Conservation (phyloP, 2,797 vertebrate species). For the Pantherophis alleghaniensis region DNA sequence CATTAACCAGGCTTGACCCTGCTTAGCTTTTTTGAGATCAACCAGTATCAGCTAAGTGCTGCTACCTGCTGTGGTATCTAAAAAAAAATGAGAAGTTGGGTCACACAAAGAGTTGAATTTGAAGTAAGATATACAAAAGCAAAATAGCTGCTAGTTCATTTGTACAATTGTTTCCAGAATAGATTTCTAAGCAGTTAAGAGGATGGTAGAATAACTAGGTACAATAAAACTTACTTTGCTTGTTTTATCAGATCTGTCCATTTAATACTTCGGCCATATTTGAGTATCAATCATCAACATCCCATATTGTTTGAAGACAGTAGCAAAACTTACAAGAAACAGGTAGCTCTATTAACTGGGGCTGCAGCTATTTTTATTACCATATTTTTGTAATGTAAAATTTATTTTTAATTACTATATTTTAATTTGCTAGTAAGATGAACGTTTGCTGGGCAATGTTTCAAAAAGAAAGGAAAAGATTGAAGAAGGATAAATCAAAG, state of each 20-base stretch:
- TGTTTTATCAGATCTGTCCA: not conserved
- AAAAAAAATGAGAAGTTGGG: not conserved
- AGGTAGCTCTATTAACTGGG: not conserved
- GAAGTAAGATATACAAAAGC: not conserved
- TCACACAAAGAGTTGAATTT: not conserved
- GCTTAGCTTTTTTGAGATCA: not conserved
- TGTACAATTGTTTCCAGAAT: not conserved
- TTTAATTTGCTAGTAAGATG: not conserved
- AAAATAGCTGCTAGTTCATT: not conserved
- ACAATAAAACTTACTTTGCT: not conserved
- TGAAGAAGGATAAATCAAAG: not conserved
- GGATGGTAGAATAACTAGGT: not conserved
- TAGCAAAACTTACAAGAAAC: not conserved
- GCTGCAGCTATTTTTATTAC: not conserved
- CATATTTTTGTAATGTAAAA: not conserved
- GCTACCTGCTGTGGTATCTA: not conserved
- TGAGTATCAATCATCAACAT: not conserved
- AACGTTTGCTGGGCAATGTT: not conserved
- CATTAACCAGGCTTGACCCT: not conserved
- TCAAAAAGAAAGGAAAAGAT: not conserved
- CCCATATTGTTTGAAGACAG: not conserved
- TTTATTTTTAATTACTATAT: not conserved
- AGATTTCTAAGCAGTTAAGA: not conserved
- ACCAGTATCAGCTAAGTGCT: not conserved
- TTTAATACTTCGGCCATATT: not conserved